Evolutionary conservation across 2,888 invertebrate genomes (phyloP).

Genomic region (Clitarchus hookeri): DNA sequence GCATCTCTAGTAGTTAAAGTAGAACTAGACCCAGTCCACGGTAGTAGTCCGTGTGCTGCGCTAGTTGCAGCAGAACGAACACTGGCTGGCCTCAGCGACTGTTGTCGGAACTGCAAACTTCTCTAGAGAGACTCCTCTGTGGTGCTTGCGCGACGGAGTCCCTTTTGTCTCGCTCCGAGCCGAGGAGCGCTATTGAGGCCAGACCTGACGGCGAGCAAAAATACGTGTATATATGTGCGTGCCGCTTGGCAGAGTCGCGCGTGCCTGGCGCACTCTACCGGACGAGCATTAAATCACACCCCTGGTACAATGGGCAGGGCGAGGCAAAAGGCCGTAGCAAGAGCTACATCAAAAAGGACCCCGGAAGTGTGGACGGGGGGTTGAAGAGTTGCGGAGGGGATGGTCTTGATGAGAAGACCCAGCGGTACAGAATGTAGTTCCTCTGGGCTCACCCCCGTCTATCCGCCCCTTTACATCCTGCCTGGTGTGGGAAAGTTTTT

Average conservation of each 20-base stretch:
- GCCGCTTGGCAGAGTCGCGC: not conserved
- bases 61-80: not conserved
- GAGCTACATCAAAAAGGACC: not conserved
- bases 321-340: not conserved
- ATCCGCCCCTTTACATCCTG: not conserved
- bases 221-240: not conserved
- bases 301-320: not conserved
- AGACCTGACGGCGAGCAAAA: not conserved
- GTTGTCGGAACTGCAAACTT: not conserved
- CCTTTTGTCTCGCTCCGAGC: not conserved
- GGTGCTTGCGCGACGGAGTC: not conserved
- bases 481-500: not conserved
- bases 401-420: constrained; percentile 14
- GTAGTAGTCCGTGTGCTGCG: too few species aligned
- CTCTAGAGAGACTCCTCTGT: not conserved
- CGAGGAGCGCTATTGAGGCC: not conserved
- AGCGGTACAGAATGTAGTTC: not conserved
- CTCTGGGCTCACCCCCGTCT: not conserved
- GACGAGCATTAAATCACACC: constrained; percentile 14
- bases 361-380: too few species aligned
- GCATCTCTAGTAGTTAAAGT: too few species aligned
- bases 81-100: not conserved
- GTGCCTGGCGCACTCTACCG: not conserved
- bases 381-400: not conserved
- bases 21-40: too few species aligned